phyloP scores from a whole-genome alignment of 1,140 invertebrate species.

The Procambarus clarkii region DNA sequence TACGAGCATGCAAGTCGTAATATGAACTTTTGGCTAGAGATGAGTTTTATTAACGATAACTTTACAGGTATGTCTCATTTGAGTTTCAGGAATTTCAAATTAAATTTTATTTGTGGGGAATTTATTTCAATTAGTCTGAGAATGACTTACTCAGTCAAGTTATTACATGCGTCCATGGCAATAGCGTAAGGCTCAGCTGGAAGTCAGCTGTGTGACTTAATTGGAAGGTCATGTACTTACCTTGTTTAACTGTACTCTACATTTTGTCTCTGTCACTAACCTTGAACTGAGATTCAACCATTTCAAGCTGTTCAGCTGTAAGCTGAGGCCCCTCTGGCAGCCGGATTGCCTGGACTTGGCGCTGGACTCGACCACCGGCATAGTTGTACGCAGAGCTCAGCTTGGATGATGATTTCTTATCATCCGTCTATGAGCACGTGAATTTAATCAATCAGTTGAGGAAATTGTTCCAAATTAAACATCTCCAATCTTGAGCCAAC shows the following conservation, averaged over 20 bases:
- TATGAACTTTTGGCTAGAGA: conserved; percentile 44
- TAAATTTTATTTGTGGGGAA: neutral
- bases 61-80: neutral
- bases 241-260: conserved; percentile 12
- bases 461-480: conserved; percentile 37
- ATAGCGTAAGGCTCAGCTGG: neutral
- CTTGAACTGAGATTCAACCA: conserved; percentile 72
- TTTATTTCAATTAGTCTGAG: neutral
- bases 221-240: conserved; percentile 8
- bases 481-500: conserved; percentile 36
- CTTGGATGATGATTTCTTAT: conserved; percentile 61
- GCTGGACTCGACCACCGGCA: conserved; percentile 45
- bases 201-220: neutral
- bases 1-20: conserved; percentile 26
- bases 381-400: conserved; percentile 72
- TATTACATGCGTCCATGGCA: conserved; percentile 1
- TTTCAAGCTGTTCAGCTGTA: conserved; percentile 67
- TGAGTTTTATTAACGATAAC: neutral
- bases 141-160: neutral
- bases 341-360: conserved; percentile 57
- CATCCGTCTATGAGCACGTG: conserved; percentile 51
- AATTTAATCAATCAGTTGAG: conserved; percentile 23
- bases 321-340: conserved; percentile 70
- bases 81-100: neutral
- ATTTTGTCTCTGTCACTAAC: conserved; percentile 40